These are phyloP conservation scores for Anoplolepis gracilipes DNA, from an alignment of 1,140 invertebrate species.

Conservation along the genomic window DNA sequence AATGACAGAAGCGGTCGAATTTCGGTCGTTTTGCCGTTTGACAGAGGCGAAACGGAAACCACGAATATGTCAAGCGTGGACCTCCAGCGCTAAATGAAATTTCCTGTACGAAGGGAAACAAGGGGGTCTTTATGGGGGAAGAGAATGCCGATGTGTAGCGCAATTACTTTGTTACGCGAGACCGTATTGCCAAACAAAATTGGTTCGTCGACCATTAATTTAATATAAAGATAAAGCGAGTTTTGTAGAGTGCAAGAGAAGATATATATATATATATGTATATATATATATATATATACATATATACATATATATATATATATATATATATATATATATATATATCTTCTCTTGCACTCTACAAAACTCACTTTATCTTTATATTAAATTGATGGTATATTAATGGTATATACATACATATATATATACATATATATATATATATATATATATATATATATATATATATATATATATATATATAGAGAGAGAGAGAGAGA, in stretches of 20 bases:
- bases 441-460: too few species aligned
- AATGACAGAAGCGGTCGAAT: conserved; percentile 17
- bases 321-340: too few species aligned
- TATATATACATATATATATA: too few species aligned
- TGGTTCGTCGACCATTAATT: conserved; percentile 54
- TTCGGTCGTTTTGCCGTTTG: background rate
- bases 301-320: too few species aligned
- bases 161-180: conserved; percentile 48
- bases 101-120: conserved; percentile 13
- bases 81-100: conserved; percentile 11
- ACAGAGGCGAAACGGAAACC: conserved; percentile 27
- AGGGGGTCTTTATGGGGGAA: background rate
- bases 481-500: background rate
- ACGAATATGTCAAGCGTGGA: conserved; percentile 17
- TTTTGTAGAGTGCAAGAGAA: background rate
- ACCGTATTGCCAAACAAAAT: conserved; percentile 48
- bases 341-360: background rate
- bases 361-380: conserved; percentile 25
- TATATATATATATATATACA: too few species aligned
- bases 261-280: too few species aligned
- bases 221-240: conserved; percentile 57
- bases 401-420: too few species aligned
- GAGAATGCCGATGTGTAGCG: background rate
- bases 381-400: conserved; percentile 66
- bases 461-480: background rate